Evolutionary conservation across 2,888 invertebrate genomes (phyloP).

Genomic region (Eremobia ochroleuca): DNA sequence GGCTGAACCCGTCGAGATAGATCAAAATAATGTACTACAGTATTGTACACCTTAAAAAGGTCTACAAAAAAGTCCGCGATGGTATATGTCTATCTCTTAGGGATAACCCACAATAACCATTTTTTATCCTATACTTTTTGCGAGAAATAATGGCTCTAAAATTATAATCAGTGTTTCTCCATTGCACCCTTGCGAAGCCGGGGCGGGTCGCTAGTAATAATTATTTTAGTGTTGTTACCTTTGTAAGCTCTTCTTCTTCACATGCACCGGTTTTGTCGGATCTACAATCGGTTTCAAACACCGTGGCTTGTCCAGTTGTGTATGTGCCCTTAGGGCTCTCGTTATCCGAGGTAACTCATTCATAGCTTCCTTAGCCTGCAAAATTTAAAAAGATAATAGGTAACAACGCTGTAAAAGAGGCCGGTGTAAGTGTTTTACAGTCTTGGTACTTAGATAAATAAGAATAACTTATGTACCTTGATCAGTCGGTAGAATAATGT

Average conservation of each 20-base stretch:
- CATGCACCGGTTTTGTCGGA: slow-evolving; percentile 66
- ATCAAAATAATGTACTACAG: no score
- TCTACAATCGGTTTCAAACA: slow-evolving; percentile 80
- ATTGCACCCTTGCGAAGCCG: no score
- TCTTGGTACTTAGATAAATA: background rate
- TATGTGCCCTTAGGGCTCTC: slow-evolving; percentile 92
- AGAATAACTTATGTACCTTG: slow-evolving; percentile 25
- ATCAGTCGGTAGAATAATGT: slow-evolving; percentile 47
- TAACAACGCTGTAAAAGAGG: background rate
- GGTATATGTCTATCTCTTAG: no score
- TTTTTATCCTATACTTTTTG: no score
- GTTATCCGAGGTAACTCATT: slow-evolving; percentile 92
- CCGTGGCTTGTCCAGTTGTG: slow-evolving; percentile 88
- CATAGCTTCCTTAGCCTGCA: slow-evolving; percentile 68
- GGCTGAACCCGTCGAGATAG: no score
- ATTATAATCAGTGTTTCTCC: no score
- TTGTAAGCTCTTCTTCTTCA: slow-evolving; percentile 74
- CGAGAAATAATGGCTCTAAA: no score
- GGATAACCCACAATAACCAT: no score
- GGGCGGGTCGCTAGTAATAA: no score
- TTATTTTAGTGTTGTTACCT: slow-evolving; percentile 74
- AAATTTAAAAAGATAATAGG: background rate
- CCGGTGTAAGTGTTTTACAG: background rate
- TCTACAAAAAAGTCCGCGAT: no score
- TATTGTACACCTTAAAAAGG: no score